Evolutionary conservation across 1,140 invertebrate species (phyloP).

Genomic region (Subanguina moxae): DNA sequence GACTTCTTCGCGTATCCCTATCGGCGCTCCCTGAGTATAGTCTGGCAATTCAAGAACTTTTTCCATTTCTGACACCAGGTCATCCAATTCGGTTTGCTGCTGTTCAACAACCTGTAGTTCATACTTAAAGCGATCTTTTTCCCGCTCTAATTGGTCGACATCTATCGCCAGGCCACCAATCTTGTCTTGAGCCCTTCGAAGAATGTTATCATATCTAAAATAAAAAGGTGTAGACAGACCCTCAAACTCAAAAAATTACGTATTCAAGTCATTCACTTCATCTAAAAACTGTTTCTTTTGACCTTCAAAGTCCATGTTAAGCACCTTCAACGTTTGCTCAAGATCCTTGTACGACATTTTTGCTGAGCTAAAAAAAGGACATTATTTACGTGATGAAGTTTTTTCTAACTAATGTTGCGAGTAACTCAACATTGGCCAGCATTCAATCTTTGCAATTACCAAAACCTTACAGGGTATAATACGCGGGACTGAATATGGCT

Average conservation of each 20-base stretch:
- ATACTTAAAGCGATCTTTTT: slow-evolving; percentile 31
- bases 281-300: slow-evolving; percentile 34
- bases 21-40: slow-evolving; percentile 9
- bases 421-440: not conserved
- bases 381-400: not conserved
- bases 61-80: slow-evolving; percentile 24
- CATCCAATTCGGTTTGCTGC: slow-evolving; percentile 27
- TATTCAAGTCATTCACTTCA: slow-evolving; percentile 34
- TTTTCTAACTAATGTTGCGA: no score
- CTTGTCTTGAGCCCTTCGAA: slow-evolving; percentile 34
- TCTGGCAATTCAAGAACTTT: slow-evolving; percentile 10
- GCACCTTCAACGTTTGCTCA: slow-evolving; percentile 12
- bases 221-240: no score
- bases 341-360: slow-evolving; percentile 34
- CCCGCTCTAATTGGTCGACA: slow-evolving; percentile 27
- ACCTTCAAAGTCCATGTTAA: slow-evolving; percentile 28
- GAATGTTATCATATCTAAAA: slow-evolving; percentile 18
- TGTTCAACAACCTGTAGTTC: slow-evolving; percentile 30
- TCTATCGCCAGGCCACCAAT: slow-evolving; percentile 12
- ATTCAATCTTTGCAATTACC: not conserved
- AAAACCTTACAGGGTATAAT: not conserved
- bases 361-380: slow-evolving; percentile 7
- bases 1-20: slow-evolving; percentile 11
- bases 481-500: not conserved
- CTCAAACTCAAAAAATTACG: not conserved